Conservation (phyloP, 2,888 invertebrate genomes). For the Tinea trinotella region DNA sequence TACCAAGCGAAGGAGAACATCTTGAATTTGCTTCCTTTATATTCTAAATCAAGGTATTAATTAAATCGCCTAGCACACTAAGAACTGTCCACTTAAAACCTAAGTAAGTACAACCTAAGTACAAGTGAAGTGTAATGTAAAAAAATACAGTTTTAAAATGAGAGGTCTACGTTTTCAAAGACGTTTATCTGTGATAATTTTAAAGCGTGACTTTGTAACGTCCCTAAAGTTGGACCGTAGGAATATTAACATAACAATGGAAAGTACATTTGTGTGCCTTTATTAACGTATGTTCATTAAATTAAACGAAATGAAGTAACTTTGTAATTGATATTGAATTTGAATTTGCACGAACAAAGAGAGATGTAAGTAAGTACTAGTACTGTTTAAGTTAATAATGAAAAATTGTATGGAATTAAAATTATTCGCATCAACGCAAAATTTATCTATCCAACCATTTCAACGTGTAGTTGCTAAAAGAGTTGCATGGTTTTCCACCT, state of each 20-base stretch:
- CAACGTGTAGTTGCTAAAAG: too few species aligned
- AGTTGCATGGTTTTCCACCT: too few species aligned
- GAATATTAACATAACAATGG: conserved; percentile 50
- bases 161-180: too few species aligned
- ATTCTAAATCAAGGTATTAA: too few species aligned
- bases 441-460: neutral
- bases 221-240: conserved; percentile 7
- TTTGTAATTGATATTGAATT: conserved; percentile 2
- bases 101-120: too few species aligned
- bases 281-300: conserved; percentile 4
- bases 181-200: too few species aligned
- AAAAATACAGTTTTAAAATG: too few species aligned
- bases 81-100: too few species aligned
- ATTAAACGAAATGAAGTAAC: neutral
- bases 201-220: neutral
- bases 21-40: too few species aligned
- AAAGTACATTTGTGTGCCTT: conserved; percentile 25
- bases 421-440: neutral
- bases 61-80: too few species aligned
- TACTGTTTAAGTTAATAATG: neutral
- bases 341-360: neutral
- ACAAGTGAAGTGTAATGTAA: too few species aligned
- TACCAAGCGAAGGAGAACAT: too few species aligned
- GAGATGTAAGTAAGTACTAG: neutral
- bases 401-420: neutral